Conservation (phyloP, 2,113 vertebrate species). For the Mesoclemmys tuberculata region DNA sequence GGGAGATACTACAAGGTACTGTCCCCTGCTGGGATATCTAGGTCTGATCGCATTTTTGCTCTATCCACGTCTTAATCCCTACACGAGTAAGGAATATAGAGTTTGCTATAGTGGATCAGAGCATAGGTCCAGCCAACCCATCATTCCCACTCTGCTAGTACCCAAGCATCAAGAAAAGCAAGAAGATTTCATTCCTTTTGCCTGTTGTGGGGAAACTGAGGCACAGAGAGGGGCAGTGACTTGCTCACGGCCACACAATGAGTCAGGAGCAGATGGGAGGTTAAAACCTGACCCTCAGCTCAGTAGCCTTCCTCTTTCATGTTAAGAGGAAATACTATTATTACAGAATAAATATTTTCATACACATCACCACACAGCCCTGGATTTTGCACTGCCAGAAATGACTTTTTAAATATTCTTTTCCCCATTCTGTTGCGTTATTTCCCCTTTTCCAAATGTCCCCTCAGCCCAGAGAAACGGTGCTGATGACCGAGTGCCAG, state of each 20-base stretch:
- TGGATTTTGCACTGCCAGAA: background rate
- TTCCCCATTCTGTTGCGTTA: background rate
- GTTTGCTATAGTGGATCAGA: background rate
- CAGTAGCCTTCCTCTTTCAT: background rate
- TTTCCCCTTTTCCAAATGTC: background rate
- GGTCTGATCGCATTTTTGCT: too few relatives aligned
- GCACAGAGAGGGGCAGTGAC: background rate
- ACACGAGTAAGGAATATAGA: background rate
- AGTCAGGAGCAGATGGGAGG: background rate
- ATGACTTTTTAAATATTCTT: background rate
- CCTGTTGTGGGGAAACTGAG: background rate
- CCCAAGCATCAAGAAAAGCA: background rate
- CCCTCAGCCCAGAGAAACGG: constrained; percentile 74
- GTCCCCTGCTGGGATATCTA: fast-evolving
- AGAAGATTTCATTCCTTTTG: background rate
- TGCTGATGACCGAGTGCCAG: constrained; percentile 73
- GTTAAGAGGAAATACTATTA: background rate
- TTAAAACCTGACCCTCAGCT: background rate
- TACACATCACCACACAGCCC: background rate
- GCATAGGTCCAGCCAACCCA: background rate
- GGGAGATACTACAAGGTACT: constrained; percentile 73
- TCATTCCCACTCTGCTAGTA: background rate
- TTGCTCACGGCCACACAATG: background rate
- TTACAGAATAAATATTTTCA: background rate
- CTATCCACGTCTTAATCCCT: background rate